phyloP scores from a whole-genome alignment of 92 coral and sea anemone genomes.

The Palythoa caribaeorum region DNA sequence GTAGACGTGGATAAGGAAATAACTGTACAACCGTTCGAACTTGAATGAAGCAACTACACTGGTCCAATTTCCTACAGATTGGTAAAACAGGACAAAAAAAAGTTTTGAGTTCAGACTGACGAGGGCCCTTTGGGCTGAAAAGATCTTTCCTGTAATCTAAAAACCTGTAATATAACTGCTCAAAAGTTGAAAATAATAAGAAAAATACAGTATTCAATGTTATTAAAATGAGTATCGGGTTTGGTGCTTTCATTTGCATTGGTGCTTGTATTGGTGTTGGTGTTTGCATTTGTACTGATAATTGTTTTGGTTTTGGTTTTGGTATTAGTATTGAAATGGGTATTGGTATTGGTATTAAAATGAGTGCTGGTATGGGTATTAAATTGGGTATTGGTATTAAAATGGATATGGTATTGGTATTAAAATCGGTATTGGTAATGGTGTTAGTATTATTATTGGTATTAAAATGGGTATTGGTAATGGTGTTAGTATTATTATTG shows the following conservation, averaged over 20 bases:
- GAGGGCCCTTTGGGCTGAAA: too few species aligned
- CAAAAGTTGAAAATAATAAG: too few species aligned
- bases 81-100: background rate
- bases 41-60: constrained; percentile 80
- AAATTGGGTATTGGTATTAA: too few species aligned
- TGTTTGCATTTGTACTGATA: background rate
- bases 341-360: background rate
- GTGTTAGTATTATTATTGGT: background rate
- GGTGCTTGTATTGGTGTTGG: background rate
- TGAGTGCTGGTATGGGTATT: background rate
- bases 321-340: background rate
- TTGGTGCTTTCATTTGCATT: background rate
- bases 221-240: background rate
- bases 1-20: constrained; percentile 95
- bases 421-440: background rate
- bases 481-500: background rate
- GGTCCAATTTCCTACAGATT: constrained; percentile 84
- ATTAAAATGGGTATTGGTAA: too few species aligned
- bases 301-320: background rate
- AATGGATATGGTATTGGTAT: background rate
- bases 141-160: too few species aligned
- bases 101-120: too few species aligned
- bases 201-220: background rate
- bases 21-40: constrained; percentile 93
- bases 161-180: too few species aligned